These are phyloP conservation scores for Dolichoris vasculosae DNA, from an alignment of 1,140 invertebrate species.

Conservation along the genomic window DNA sequence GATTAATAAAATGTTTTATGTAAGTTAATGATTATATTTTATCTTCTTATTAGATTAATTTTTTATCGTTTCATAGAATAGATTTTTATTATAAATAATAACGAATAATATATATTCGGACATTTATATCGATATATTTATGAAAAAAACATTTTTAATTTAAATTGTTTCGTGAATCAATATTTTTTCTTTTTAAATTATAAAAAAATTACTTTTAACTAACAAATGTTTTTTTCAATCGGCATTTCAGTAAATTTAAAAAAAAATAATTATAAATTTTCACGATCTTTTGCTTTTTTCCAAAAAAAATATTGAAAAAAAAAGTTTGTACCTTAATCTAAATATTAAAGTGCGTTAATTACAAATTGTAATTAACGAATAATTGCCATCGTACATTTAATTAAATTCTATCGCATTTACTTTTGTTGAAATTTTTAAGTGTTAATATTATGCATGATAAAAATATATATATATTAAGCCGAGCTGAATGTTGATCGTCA, in stretches of 20 bases:
- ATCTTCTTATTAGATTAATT: conserved; percentile 35
- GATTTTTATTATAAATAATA: neutral
- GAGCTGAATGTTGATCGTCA: conserved; percentile 23
- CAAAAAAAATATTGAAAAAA: no score
- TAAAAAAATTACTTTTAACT: no score
- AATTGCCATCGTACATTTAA: neutral
- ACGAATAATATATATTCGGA: neutral
- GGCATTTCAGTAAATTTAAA: no score
- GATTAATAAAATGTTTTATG: conserved; percentile 36
- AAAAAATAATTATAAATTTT: no score
- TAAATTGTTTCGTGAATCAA: no score
- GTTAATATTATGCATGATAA: conserved; percentile 40
- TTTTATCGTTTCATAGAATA: conserved; percentile 27
- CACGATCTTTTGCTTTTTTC: no score
- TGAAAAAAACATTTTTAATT: no score
- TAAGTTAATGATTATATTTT: conserved; percentile 44
- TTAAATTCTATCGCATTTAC: neutral
- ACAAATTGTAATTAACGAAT: neutral
- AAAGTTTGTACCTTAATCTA: no score
- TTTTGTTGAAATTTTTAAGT: conserved; percentile 24
- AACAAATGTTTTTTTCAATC: no score
- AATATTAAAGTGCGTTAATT: no score
- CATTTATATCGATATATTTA: no score
- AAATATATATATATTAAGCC: neutral
- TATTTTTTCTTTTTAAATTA: no score